Evolutionary conservation across 2,797 vertebrate genomes (phyloP).

Genomic region (Danio aesculapii): DNA sequence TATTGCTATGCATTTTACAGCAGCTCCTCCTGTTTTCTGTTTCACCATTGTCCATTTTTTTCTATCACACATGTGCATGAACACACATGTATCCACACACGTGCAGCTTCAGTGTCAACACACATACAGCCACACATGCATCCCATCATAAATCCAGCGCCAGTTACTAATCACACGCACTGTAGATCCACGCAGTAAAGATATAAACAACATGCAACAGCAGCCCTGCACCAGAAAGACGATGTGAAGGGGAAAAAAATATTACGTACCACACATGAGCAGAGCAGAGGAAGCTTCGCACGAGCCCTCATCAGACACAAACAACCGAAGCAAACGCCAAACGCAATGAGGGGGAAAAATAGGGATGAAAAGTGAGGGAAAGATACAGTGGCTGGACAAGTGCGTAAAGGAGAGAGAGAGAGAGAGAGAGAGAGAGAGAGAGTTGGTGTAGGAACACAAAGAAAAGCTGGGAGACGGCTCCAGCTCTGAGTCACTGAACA

Average conservation of each 20-base stretch:
- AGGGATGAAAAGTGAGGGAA: conserved; percentile 57
- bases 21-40: background rate
- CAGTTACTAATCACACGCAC: conserved; percentile 30
- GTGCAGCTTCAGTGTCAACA: conserved; percentile 38
- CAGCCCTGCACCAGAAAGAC: conserved; percentile 60
- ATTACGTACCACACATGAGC: conserved; percentile 94
- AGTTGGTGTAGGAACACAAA: conserved; percentile 70
- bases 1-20: background rate
- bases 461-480: conserved; percentile 69
- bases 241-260: conserved; percentile 71
- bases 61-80: background rate
- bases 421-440: conserved; percentile 73
- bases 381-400: conserved; percentile 14
- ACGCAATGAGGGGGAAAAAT: conserved; percentile 75
- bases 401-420: conserved; percentile 35
- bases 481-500: conserved; percentile 80
- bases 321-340: conserved; percentile 78
- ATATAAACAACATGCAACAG: conserved; percentile 64
- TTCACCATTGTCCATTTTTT: conserved; percentile 9
- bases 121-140: conserved; percentile 39
- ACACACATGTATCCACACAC: conserved; percentile 26
- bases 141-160: conserved; percentile 32
- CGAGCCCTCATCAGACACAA: conserved; percentile 90
- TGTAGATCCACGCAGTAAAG: conserved; percentile 54
- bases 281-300: conserved; percentile 91